These are phyloP conservation scores for Tupaia chinensis DNA, from an alignment of 2,113 vertebrate species.

Conservation along the genomic window DNA sequence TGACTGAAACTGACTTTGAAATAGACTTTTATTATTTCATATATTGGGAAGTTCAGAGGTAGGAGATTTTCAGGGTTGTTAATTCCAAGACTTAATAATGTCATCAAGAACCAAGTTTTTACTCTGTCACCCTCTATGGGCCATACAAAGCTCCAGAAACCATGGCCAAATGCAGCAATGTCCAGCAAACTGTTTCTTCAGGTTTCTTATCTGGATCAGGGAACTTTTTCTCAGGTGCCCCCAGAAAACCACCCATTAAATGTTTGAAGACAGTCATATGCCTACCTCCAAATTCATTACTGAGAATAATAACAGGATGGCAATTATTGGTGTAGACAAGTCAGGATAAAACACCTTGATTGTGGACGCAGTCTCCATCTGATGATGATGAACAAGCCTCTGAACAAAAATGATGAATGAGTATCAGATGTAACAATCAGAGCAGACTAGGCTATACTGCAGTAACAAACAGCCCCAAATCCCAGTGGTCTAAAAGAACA, in stretches of 20 bases:
- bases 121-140: neutral
- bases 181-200: neutral
- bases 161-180: neutral
- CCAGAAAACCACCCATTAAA: neutral
- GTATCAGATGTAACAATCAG: neutral
- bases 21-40: neutral
- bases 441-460: neutral
- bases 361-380: neutral
- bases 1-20: constrained; percentile 49
- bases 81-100: neutral
- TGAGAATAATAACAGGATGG: neutral
- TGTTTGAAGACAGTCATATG: neutral
- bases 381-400: neutral
- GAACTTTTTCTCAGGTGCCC: neutral
- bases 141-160: neutral
- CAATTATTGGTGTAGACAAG: neutral
- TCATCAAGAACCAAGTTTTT: neutral
- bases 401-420: neutral
- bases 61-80: neutral
- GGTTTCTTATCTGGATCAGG: neutral
- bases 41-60: neutral
- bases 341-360: neutral
- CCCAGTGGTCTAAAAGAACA: neutral
- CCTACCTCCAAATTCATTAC: neutral
- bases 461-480: neutral